Evolutionary conservation across 2,113 vertebrate genomes (phyloP).

Genomic region (Aspidoscelis tigris): DNA sequence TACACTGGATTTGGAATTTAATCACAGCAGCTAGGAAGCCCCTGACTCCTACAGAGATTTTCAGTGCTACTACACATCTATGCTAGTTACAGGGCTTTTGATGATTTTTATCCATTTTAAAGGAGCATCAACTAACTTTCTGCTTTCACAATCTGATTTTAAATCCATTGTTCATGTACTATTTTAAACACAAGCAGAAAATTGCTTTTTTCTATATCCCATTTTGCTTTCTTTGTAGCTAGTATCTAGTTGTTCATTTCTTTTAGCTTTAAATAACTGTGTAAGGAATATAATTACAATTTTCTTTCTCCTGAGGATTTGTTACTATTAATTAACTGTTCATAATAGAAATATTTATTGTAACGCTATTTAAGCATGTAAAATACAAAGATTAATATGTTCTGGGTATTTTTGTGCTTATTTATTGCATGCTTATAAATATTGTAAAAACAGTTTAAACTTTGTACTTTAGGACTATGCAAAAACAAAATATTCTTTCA

Average conservation of each 20-base stretch:
- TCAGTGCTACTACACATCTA: background rate
- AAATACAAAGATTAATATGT: background rate
- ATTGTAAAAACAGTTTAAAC: background rate
- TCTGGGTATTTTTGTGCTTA: background rate
- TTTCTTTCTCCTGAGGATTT: background rate
- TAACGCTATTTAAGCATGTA: background rate
- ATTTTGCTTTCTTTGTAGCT: background rate
- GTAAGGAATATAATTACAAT: constrained; percentile 22
- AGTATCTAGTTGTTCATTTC: background rate
- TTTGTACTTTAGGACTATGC: background rate
- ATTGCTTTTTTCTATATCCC: background rate
- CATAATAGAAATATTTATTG: background rate
- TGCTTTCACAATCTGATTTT: background rate
- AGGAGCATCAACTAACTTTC: constrained; percentile 1
- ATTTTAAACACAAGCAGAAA: background rate
- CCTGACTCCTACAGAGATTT: constrained; percentile 17
- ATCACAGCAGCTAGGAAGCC: background rate
- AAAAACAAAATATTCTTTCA: too few species aligned
- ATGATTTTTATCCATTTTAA: constrained; percentile 11
- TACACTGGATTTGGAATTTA: constrained; percentile 15
- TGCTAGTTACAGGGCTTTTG: background rate
- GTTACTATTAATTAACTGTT: background rate
- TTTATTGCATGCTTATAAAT: background rate
- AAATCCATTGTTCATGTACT: background rate
- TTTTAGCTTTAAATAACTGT: background rate